Base-by-base conservation (phyloP, 2,113 vertebrate species). In the Proteles cristata region DNA sequence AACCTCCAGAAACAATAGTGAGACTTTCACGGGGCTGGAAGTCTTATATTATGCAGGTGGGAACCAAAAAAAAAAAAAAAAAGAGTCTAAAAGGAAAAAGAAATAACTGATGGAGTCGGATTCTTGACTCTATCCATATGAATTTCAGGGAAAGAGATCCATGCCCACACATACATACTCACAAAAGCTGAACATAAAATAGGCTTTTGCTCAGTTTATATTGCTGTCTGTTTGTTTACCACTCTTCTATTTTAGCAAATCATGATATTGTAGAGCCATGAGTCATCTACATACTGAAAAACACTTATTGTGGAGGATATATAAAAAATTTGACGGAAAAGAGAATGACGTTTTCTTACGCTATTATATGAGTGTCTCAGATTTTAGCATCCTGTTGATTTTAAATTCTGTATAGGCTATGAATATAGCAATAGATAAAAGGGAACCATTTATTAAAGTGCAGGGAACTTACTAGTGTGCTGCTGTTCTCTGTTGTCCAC, bases 361-460 rank as follows among this genome's bases (percentile, higher is more conserved):
- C 35, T 90, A 45, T 82, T 48, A 61, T 81, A 93, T 71, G 45
- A 35, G 11, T 25, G 71, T 10, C 93, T 35, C 25, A 39, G 77
- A 69, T 53, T 89, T 79, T 87, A 48, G 28, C 88, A 94, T 81
- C 17, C 68, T 89, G 79, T 68, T 88, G 35, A 84, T 81, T 93
- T 95, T 39, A 94, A 81, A 83, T 92, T 89, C 94, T 97, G 77
- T 87, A 66, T 31, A 63, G 28, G 35, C 76, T 83, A 86, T 88
- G 65, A 71, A 77, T 80, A 43, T 17, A 95, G 48, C 39, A 74
- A 93, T 53, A 96, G 80, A 95, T 81, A 86, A 95, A 96, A 95
- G 45, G 90, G 88, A 95, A 39, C 48, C 88, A 82, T 90, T 96
- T 97, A 76, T 97, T 93, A 97, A 73, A 92, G 69, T 74, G 61